Evolutionary conservation across 1,140 invertebrate species (phyloP).

Genomic region (Drosophila cardini): DNA sequence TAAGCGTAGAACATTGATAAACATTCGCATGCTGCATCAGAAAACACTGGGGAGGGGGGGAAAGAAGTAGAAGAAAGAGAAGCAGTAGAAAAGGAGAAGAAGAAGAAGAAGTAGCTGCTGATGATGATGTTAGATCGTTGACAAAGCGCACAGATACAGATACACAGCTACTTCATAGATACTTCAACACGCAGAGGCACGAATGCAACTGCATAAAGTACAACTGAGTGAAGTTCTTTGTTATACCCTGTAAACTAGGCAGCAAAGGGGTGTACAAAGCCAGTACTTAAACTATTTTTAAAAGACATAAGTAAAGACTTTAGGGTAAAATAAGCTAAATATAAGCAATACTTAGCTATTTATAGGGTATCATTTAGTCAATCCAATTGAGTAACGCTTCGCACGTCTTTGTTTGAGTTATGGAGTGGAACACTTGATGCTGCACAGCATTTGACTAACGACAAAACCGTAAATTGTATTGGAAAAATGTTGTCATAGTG

Average conservation of each 20-base stretch:
- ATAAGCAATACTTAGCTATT: too few species aligned
- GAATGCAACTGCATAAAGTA: background rate
- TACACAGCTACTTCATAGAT: background rate
- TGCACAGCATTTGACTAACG: slow-evolving; percentile 71
- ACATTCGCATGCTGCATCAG: slow-evolving; percentile 52
- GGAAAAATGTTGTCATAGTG: slow-evolving; percentile 32
- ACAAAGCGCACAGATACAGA: slow-evolving; percentile 27
- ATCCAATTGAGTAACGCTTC: slow-evolving; percentile 19
- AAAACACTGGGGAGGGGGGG: slow-evolving; percentile 4
- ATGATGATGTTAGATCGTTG: slow-evolving; percentile 34
- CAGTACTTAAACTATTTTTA: background rate
- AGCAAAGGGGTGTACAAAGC: background rate
- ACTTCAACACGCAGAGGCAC: too few species aligned
- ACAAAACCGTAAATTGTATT: slow-evolving; percentile 65
- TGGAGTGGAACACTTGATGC: slow-evolving; percentile 6
- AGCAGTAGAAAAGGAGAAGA: background rate
- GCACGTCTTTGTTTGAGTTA: slow-evolving; percentile 17
- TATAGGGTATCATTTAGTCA: slow-evolving; percentile 3
- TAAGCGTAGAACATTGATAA: slow-evolving; percentile 77
- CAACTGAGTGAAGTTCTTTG: slow-evolving; percentile 26
- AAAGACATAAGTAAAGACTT: too few species aligned
- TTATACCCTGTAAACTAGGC: slow-evolving; percentile 5
- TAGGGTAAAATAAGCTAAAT: too few species aligned
- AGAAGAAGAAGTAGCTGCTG: background rate
- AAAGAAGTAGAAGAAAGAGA: background rate